Percentiles rank a stretch among this genome's conserved stretches.
phyloP scores from a whole-genome alignment of 2,113 vertebrate species.

The Eleginops maclovinus region DNA sequence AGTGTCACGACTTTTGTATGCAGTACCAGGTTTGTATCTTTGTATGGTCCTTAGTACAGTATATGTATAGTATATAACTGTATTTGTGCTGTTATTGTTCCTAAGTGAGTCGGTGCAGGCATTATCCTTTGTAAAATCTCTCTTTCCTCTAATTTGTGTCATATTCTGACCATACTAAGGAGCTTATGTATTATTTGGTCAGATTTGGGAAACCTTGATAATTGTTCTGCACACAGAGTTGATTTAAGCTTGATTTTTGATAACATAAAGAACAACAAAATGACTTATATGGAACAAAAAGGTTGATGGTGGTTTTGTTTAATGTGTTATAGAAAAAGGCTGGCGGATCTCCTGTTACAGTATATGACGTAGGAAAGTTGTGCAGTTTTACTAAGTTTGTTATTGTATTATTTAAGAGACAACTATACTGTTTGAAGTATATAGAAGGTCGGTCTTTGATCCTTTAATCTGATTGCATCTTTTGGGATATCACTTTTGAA shows the following conservation, averaged over 20 bases:
- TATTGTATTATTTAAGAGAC: neutral
- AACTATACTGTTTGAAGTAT: neutral
- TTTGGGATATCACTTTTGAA: neutral
- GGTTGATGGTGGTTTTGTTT: neutral
- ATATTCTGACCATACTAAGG: neutral
- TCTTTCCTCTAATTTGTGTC: too few species aligned
- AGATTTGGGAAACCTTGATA: neutral
- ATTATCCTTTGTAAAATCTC: too few species aligned
- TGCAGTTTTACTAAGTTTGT: neutral
- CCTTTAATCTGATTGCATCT: neutral
- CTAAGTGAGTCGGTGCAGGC: too few species aligned
- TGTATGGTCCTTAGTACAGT: too few species aligned
- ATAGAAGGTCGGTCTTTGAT: neutral
- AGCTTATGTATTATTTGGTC: neutral
- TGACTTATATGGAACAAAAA: neutral
- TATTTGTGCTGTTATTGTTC: too few species aligned
- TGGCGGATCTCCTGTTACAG: neutral
- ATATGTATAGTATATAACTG: too few species aligned
- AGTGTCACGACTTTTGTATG: too few species aligned
- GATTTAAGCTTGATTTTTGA: neutral
- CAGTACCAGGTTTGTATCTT: too few species aligned
- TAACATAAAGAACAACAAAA: neutral
- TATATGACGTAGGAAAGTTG: neutral
- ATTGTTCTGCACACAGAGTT: too few species aligned
- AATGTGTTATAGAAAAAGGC: too few species aligned